Evolutionary conservation across 2,113 vertebrate genomes (phyloP).

Genomic region (Gymnocephalus cernua): DNA sequence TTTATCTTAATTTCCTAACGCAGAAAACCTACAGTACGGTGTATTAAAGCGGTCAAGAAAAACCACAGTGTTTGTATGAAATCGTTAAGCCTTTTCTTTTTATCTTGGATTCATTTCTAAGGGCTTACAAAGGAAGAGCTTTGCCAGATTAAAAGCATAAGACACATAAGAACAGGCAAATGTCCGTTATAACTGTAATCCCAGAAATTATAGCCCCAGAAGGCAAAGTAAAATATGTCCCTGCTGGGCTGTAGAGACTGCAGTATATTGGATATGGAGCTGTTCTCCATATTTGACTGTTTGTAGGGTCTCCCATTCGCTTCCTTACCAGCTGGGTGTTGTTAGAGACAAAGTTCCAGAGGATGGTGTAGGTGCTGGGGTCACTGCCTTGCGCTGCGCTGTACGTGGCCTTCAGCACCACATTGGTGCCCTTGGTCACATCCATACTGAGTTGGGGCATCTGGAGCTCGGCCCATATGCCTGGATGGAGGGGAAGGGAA

Average conservation of each 20-base stretch:
- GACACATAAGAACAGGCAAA: conserved; percentile 38
- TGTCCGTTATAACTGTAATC: conserved; percentile 53
- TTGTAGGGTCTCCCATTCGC: not conserved
- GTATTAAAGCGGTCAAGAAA: not conserved
- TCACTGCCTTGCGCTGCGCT: not conserved
- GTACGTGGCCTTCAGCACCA: conserved; percentile 84
- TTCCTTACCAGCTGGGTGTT: conserved; percentile 67
- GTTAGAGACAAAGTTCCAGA: conserved; percentile 78
- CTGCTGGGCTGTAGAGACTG: not conserved
- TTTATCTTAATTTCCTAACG: not conserved
- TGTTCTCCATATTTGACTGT: too few relatives aligned
- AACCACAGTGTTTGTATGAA: not conserved
- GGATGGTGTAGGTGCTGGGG: conserved; percentile 53
- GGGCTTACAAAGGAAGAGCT: conserved; percentile 57
- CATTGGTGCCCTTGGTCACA: conserved; percentile 82
- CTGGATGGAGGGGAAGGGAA: conserved; percentile 56
- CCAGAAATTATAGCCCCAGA: conserved; percentile 32
- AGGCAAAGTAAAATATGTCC: conserved; percentile 13
- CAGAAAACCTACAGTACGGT: not conserved
- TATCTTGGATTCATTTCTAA: conserved; percentile 53
- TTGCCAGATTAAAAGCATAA: conserved; percentile 64
- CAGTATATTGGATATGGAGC: not conserved
- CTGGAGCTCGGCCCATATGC: conserved; percentile 63
- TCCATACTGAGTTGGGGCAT: conserved; percentile 64
- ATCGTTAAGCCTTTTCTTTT: conserved; percentile 44